phyloP scores from a whole-genome alignment of 2,888 invertebrate species.

The Zele albiditarsus region DNA sequence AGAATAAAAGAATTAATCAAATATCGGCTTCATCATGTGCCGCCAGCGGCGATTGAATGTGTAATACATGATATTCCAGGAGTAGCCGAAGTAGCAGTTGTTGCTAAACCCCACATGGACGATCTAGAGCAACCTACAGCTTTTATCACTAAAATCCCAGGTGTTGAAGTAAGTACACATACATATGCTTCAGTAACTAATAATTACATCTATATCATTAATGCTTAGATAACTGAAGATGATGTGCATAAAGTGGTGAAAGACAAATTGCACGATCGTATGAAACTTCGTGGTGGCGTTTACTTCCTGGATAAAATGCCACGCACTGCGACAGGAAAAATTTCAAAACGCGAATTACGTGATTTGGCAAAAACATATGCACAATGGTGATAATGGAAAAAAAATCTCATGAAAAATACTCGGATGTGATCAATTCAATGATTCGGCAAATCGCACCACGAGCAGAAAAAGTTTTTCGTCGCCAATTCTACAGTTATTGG shows the following conservation, averaged over 20 bases:
- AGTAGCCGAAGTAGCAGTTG: conserved; percentile 63
- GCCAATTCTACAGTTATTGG: no score
- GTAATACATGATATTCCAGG: conserved; percentile 58
- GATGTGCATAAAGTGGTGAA: conserved; percentile 59
- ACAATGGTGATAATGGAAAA: no score
- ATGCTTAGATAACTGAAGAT: conserved; percentile 58
- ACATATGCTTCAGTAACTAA: not conserved
- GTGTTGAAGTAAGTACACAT: conserved; percentile 51
- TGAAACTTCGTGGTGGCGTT: conserved; percentile 62
- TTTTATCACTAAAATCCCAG: conserved; percentile 55
- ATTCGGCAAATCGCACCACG: no score
- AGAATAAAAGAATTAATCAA: conserved; percentile 67
- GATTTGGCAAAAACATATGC: conserved; percentile 51
- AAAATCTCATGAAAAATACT: no score
- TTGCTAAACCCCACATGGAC: conserved; percentile 57
- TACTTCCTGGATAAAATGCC: conserved; percentile 61
- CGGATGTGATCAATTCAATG: no score
- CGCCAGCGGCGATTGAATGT: conserved; percentile 64
- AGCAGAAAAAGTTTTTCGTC: no score
- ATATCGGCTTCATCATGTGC: conserved; percentile 62
- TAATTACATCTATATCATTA: not conserved
- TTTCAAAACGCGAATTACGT: conserved; percentile 53
- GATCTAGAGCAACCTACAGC: conserved; percentile 65
- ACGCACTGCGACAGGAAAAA: conserved; percentile 57
- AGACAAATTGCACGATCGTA: conserved; percentile 54